Evolutionary conservation across 2,888 invertebrate genomes (phyloP).

Genomic region (Asteroscopus sphinx): DNA sequence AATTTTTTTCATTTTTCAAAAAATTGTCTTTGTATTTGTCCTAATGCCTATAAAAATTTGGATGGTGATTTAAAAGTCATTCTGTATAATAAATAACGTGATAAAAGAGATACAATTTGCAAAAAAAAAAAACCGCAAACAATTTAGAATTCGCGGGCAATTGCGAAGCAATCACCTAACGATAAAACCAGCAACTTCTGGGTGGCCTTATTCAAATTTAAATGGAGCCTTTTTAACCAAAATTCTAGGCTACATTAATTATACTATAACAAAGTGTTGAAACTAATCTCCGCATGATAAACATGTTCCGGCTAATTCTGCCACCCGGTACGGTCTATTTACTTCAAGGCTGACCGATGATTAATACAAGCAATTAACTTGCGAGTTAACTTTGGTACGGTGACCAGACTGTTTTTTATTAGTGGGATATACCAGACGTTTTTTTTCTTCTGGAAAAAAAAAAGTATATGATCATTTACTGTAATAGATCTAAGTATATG

Average conservation of each 20-base stretch:
- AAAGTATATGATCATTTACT: too few species aligned
- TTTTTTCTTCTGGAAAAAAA: too few species aligned
- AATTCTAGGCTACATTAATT: conserved; percentile 32
- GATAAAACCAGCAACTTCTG: not conserved
- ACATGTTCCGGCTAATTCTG: conserved; percentile 54
- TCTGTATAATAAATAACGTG: too few species aligned
- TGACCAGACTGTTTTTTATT: conserved; percentile 18
- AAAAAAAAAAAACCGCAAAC: too few species aligned
- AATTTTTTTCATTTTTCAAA: too few species aligned
- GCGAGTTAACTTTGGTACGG: conserved; percentile 34
- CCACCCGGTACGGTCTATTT: conserved; percentile 56
- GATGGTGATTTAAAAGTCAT: too few species aligned
- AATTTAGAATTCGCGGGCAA: too few species aligned
- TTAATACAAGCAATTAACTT: conserved; percentile 44
- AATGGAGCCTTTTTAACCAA: conserved; percentile 2
- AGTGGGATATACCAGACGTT: not conserved
- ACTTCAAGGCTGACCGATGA: conserved; percentile 52
- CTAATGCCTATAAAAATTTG: too few species aligned
- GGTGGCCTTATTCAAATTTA: conserved; percentile 1
- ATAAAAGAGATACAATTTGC: too few species aligned
- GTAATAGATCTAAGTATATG: too few species aligned
- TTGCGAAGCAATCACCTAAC: not conserved
- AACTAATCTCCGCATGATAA: conserved; percentile 38
- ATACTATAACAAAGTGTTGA: conserved; percentile 39
- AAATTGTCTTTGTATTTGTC: too few species aligned